Evolutionary conservation across 2,113 vertebrate species (phyloP), one percentile per base, ranked within the genome.

Genomic region (Hypomesus transpacificus): DNA sequence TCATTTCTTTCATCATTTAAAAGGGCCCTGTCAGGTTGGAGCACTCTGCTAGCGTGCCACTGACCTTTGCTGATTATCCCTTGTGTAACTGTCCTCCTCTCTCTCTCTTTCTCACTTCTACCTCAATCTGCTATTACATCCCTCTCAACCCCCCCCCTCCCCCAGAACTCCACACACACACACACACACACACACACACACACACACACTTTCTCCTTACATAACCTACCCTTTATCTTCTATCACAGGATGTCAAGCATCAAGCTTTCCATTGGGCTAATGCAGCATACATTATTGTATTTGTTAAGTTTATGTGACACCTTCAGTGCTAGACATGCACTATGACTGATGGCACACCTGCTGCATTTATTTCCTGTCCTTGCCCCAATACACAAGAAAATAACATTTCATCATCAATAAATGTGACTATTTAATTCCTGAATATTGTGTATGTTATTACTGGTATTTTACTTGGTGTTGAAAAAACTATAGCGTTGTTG

Each of bases 21-120:
- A 77, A 65, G 39, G 20, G 66, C 46, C 58, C 64, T 60, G 68
- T 71, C 68, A 70, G 68, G 31, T 8, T 54, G 59, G 64, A 16
- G 46, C 60, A 70, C 18, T 52, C 13, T 24, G 54, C 53, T 17
- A n/a, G 68, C 61, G 22, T 52, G 26, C 34, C 39, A 20, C 59
- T 75, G 74, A 75, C 68, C 61, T 70, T 75, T 65, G 54, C 26
- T 59, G 68, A 75, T 70, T 58, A 75, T 75, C 46, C 24, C 26
- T 67, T 75, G 61, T 26, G 68, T 54, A 56, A 70, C 61, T 69
- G 59, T 63, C 59, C 51, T 51, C 21, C 14, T 53, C 46, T 53
- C 65, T 53, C 65, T 26, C 66, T 63, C 26, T 63, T 17, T 63
- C 4, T 46, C 62, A 62, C 3, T 34, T 31, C 60, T 20, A 28